A percentile compares a stretch with the other conserved stretches of the same genome.
phyloP scores from a whole-genome alignment of 1,140 invertebrate genomes.

The Diabrotica undecimpunctata region DNA sequence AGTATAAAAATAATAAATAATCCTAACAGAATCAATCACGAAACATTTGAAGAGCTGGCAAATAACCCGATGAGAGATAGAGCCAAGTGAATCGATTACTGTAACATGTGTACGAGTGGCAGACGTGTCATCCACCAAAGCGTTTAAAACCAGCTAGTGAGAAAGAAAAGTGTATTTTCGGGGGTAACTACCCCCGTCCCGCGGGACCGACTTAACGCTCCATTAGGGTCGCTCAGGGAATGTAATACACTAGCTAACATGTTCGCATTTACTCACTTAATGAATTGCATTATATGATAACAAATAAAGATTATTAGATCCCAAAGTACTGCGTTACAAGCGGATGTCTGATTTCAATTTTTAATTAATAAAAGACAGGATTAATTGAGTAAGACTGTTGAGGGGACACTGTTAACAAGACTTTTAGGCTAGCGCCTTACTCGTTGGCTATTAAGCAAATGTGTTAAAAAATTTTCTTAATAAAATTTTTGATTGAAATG shows the following conservation, averaged over 20 bases:
- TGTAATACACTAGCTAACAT: constrained; percentile 44
- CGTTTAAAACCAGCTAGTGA: background rate
- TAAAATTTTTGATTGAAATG: no score
- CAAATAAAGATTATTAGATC: constrained; percentile 25
- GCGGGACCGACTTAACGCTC: constrained; percentile 39
- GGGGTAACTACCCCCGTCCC: constrained; percentile 36
- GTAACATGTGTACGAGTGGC: constrained; percentile 36
- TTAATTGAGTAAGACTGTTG: no score
- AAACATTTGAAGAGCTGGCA: no score
- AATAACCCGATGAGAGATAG: no score
- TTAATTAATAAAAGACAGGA: background rate
- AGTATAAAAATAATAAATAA: no score
- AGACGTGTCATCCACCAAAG: background rate
- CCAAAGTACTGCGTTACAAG: background rate
- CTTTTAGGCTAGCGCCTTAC: no score
- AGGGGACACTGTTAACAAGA: no score
- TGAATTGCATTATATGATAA: constrained; percentile 39
- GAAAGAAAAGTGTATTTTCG: constrained; percentile 17
- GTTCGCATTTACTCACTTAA: constrained; percentile 40
- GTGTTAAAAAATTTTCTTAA: no score
- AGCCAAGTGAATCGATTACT: constrained; percentile 31
- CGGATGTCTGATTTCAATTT: background rate
- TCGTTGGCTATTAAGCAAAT: no score
- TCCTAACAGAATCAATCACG: no score
- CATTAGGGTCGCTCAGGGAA: constrained; percentile 41